Evolutionary conservation across 2,113 vertebrate genomes (phyloP).

Genomic region (Hippocampus barbouri): DNA sequence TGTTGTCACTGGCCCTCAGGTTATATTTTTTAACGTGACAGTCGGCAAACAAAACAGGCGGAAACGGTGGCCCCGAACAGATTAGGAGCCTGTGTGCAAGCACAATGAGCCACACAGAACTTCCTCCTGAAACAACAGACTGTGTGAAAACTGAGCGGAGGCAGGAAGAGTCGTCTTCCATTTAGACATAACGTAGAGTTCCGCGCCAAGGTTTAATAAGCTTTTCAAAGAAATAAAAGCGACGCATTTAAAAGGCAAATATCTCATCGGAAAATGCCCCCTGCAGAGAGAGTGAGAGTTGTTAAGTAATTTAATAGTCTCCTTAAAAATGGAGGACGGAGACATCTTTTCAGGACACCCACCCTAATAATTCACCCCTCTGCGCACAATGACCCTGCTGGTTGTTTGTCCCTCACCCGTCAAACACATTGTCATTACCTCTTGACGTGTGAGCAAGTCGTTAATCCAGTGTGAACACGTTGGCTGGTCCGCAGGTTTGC

Average conservation of each 20-base stretch:
- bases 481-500: constrained; percentile 8
- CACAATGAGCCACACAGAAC: background rate
- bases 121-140: constrained; percentile 20
- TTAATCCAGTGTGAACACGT: constrained; percentile 19
- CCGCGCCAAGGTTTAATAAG: background rate
- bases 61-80: constrained; percentile 27
- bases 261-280: background rate
- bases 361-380: background rate
- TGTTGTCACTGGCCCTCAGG: constrained; percentile 18
- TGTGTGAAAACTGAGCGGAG: constrained; percentile 7
- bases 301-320: background rate
- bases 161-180: background rate
- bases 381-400: background rate
- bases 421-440: constrained; percentile 32
- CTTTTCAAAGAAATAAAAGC: background rate
- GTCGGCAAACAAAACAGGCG: constrained; percentile 39
- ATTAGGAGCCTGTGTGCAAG: background rate
- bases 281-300: background rate
- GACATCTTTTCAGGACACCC: background rate
- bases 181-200: background rate
- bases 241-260: background rate
- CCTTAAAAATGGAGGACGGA: background rate
- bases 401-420: constrained; percentile 5
- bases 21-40: constrained; percentile 44
- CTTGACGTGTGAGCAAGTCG: constrained; percentile 7